phyloP scores from a whole-genome alignment of 2,797 vertebrate genomes.

The Hyperoplus lanceolatus region DNA sequence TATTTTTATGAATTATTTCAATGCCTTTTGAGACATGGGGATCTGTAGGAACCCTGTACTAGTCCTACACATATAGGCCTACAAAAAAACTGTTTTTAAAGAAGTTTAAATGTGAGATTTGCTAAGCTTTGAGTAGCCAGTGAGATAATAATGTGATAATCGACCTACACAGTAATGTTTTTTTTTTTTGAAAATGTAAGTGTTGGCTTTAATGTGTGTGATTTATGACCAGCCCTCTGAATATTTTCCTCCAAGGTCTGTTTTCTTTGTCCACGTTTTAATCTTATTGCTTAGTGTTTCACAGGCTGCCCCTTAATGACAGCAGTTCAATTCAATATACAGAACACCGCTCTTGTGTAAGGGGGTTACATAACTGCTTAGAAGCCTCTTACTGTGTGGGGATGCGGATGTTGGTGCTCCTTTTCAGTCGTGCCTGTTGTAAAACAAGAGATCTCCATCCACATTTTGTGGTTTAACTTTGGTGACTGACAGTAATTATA shows the following conservation, averaged over 20 bases:
- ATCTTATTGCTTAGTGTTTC: slow-evolving; percentile 50
- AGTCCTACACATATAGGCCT: too few species aligned
- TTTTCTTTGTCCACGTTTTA: slow-evolving; percentile 45
- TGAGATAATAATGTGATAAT: too few species aligned
- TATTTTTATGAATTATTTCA: too few species aligned
- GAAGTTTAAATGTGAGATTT: too few species aligned
- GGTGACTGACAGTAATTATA: not conserved
- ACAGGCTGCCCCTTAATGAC: slow-evolving; percentile 44
- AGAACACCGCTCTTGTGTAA: slow-evolving; percentile 79
- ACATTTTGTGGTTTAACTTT: not conserved
- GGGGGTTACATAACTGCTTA: slow-evolving; percentile 84
- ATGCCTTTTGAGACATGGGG: too few species aligned
- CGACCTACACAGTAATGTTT: too few species aligned
- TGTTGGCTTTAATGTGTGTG: not conserved
- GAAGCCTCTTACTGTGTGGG: slow-evolving; percentile 70
- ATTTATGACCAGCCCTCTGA: not conserved
- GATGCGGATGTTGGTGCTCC: slow-evolving; percentile 67
- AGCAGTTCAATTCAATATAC: slow-evolving; percentile 66
- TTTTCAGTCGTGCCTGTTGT: slow-evolving; percentile 43
- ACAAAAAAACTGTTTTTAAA: too few species aligned
- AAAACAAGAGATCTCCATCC: slow-evolving; percentile 31
- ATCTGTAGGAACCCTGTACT: too few species aligned
- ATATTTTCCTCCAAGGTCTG: not conserved
- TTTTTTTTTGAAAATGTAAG: not conserved
- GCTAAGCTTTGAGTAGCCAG: too few species aligned